These are phyloP conservation scores for Palythoa grandis DNA, from an alignment of 92 coral and sea anemone species.

Conservation along the genomic window DNA sequence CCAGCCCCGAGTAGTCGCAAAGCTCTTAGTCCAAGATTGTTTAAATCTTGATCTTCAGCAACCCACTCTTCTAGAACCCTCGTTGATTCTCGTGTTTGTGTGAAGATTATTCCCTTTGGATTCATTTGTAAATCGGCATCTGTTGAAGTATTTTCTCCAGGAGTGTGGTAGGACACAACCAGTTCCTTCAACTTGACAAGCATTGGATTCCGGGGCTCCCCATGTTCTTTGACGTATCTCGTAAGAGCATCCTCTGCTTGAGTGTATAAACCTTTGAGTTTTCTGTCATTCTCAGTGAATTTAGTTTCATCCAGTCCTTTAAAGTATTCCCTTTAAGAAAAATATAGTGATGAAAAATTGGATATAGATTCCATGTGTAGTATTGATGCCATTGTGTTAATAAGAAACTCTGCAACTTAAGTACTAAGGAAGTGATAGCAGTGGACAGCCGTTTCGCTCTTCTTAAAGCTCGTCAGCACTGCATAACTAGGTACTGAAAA, in stretches of 20 bases:
- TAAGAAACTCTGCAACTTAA: no score
- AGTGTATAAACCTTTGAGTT: slow-evolving; percentile 60
- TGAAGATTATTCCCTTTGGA: slow-evolving; percentile 86
- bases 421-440: no score
- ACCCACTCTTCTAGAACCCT: slow-evolving; percentile 81
- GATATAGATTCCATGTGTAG: no score
- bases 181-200: slow-evolving; percentile 68
- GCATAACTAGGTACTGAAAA: no score
- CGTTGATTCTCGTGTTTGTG: slow-evolving; percentile 88
- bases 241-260: slow-evolving; percentile 58
- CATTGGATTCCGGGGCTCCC: slow-evolving; percentile 75
- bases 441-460: no score
- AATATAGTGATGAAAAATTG: not conserved
- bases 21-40: slow-evolving; percentile 62
- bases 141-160: not conserved
- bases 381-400: no score
- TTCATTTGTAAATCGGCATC: slow-evolving; percentile 3
- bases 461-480: no score
- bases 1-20: slow-evolving; percentile 82
- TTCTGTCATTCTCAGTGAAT: slow-evolving; percentile 60
- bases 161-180: slow-evolving; percentile 58
- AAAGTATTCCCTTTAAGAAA: slow-evolving; percentile 21
- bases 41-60: slow-evolving; percentile 59
- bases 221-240: slow-evolving; percentile 38
- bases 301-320: slow-evolving; percentile 50